Evolutionary conservation across 2,888 invertebrate genomes (phyloP).

Genomic region (Tenthredo notha): DNA sequence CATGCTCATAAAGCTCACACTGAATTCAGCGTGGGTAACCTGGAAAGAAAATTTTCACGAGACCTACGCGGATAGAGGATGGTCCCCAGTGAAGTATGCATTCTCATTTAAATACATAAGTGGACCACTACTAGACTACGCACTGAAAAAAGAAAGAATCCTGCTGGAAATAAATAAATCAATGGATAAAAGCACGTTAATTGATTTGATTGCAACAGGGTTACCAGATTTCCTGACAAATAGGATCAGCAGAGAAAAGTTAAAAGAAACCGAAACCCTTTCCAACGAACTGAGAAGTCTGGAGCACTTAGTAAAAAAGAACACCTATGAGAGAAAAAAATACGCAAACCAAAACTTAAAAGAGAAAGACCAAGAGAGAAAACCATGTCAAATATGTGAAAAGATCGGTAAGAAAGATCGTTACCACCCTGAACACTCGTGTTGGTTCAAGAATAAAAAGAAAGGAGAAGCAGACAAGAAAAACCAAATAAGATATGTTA

Average conservation of each 20-base stretch:
- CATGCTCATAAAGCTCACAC: constrained; percentile 56
- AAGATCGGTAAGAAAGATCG: constrained; percentile 41
- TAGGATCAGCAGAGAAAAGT: constrained; percentile 54
- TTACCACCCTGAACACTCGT: constrained; percentile 1
- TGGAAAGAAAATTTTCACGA: constrained; percentile 57
- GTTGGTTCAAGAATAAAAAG: constrained; percentile 26
- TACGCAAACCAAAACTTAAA: constrained; percentile 10
- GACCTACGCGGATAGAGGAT: constrained; percentile 57
- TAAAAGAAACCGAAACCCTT: constrained; percentile 29
- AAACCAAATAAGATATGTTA: constrained; percentile 37
- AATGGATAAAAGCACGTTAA: constrained; percentile 29
- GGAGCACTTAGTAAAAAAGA: constrained; percentile 15
- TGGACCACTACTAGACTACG: constrained; percentile 50
- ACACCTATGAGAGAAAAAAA: constrained; percentile 1
- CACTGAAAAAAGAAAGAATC: constrained; percentile 55
- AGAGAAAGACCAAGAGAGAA: constrained; percentile 1
- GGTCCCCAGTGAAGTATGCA: constrained; percentile 54
- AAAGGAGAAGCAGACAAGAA: constrained; percentile 45
- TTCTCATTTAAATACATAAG: constrained; percentile 50
- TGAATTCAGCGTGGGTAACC: constrained; percentile 53
- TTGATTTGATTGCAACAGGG: constrained; percentile 51
- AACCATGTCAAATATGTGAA: constrained; percentile 5
- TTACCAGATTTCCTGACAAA: constrained; percentile 57
- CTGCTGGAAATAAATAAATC: constrained; percentile 45
- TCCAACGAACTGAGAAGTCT: constrained; percentile 35